These are phyloP conservation scores for Argyrosomus japonicus DNA, from an alignment of 2,113 vertebrate genomes.

Conservation along the genomic window DNA sequence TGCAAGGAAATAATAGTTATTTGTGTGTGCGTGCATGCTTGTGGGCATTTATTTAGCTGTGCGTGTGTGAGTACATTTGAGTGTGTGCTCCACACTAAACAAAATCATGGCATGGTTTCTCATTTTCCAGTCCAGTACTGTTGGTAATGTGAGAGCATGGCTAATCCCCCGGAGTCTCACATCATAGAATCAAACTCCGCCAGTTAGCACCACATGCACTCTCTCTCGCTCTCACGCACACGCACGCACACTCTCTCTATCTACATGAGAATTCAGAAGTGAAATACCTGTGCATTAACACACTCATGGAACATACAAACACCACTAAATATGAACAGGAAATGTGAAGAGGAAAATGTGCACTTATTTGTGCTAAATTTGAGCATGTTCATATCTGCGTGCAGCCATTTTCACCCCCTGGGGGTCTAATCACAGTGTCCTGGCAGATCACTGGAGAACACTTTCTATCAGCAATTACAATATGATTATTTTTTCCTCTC, in stretches of 20 bases:
- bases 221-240: slow-evolving; percentile 12
- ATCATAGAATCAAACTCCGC: slow-evolving; percentile 72
- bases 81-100: slow-evolving; percentile 55
- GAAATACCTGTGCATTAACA: slow-evolving; percentile 11
- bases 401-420: slow-evolving; percentile 22
- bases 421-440: slow-evolving; percentile 68
- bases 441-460: slow-evolving; percentile 60
- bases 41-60: slow-evolving; percentile 30
- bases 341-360: slow-evolving; percentile 37
- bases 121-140: slow-evolving; percentile 86
- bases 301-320: slow-evolving; percentile 8
- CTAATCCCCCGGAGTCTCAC: slow-evolving; percentile 76
- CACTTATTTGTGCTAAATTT: slow-evolving; percentile 37
- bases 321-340: slow-evolving; percentile 32
- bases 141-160: slow-evolving; percentile 81
- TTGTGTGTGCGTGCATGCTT: slow-evolving; percentile 13
- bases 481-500: slow-evolving; percentile 71
- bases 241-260: background rate
- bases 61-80: slow-evolving; percentile 46
- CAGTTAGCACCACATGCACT: slow-evolving; percentile 53
- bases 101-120: slow-evolving; percentile 80
- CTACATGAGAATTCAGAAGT: slow-evolving; percentile 12
- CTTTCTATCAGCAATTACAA: slow-evolving; percentile 77
- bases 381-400: background rate
- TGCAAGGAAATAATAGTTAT: slow-evolving; percentile 33